Conservation (phyloP, 2,113 vertebrate genomes). For the Semicossyphus pulcher region DNA sequence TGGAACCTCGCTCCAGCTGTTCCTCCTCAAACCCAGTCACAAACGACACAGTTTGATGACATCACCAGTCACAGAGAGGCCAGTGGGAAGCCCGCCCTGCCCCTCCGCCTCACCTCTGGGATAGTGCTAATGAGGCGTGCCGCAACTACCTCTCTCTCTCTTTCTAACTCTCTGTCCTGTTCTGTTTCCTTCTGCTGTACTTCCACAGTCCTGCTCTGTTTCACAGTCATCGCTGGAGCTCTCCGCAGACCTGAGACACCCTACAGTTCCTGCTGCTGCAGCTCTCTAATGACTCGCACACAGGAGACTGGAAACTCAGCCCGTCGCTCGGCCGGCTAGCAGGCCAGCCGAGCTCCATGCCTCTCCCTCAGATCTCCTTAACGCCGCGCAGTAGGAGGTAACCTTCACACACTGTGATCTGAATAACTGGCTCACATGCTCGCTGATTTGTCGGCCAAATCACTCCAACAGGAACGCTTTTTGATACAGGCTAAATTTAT, state of each 20-base stretch:
- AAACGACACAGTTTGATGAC: conserved; percentile 72
- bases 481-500: conserved; percentile 50
- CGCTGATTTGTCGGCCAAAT: conserved; percentile 75
- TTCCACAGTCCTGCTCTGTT: conserved; percentile 56
- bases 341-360: conserved; percentile 43
- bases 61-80: conserved; percentile 72
- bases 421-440: conserved; percentile 66
- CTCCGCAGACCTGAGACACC: conserved; percentile 55
- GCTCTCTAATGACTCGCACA: conserved; percentile 70
- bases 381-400: conserved; percentile 66
- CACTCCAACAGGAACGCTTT: conserved; percentile 55
- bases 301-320: conserved; percentile 59
- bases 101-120: conserved; percentile 70
- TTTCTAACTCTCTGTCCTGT: conserved; percentile 28
- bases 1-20: conserved; percentile 67
- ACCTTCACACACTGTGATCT: conserved; percentile 76
- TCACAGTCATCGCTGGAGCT: conserved; percentile 51
- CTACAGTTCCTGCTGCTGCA: conserved; percentile 59
- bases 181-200: conserved; percentile 54
- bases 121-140: conserved; percentile 70
- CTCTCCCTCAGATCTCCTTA: conserved; percentile 74
- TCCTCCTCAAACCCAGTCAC: conserved; percentile 47
- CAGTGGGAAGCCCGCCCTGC: conserved; percentile 59
- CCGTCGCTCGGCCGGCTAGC: conserved; percentile 52
- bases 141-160: conserved; percentile 6